Evolutionary conservation across 2,888 invertebrate species (phyloP).

Genomic region (Antitype chi): DNA sequence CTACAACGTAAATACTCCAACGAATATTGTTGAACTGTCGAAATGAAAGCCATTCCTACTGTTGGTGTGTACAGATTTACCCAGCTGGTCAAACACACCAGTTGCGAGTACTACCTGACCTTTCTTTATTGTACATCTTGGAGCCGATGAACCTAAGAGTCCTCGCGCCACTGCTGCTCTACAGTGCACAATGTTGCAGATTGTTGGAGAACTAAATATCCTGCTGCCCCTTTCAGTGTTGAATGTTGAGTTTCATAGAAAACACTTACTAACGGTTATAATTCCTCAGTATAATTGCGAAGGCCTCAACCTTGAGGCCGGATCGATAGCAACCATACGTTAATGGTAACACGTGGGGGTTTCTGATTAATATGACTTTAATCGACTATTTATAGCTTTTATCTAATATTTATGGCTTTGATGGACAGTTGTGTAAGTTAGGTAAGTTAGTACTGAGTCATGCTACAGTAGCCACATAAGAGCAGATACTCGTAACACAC

Average conservation of each 20-base stretch:
- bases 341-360: background rate
- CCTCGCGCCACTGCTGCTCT: no score
- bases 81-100: background rate
- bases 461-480: background rate
- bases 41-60: background rate
- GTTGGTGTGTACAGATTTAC: background rate
- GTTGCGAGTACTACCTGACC: background rate
- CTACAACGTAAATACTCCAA: no score
- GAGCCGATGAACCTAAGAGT: no score
- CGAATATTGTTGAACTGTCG: no score
- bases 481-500: background rate
- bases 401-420: background rate
- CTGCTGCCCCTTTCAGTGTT: background rate
- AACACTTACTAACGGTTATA: slow-evolving; percentile 6
- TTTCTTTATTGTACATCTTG: background rate
- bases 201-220: background rate
- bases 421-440: background rate
- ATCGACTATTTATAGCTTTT: slow-evolving; percentile 18
- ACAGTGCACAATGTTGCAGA: no score
- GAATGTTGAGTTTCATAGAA: background rate
- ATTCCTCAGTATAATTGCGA: slow-evolving; percentile 31
- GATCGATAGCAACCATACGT: slow-evolving; percentile 41
- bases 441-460: background rate
- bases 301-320: slow-evolving; percentile 30
- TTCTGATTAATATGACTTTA: slow-evolving; percentile 26